Conservation (phyloP, 2,888 invertebrate genomes). For the Caradrina kadenii region DNA sequence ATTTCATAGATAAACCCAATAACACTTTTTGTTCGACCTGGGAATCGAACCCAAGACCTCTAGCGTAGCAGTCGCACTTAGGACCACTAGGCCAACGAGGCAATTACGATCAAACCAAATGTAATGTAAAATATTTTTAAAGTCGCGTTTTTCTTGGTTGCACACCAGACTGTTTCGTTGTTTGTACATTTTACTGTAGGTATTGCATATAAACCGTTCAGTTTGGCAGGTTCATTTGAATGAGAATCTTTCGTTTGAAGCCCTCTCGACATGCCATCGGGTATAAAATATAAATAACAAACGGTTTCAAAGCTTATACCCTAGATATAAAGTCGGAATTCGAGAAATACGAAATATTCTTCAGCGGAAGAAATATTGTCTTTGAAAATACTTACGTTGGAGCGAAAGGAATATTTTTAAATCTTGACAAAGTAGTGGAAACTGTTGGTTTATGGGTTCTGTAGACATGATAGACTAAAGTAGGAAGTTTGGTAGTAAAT, state of each 20-base stretch:
- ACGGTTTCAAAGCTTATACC: slow-evolving; percentile 29
- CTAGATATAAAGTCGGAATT: slow-evolving; percentile 30
- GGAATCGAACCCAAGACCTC: too few species aligned
- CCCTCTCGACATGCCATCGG: slow-evolving; percentile 55
- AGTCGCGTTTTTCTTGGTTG: not conserved
- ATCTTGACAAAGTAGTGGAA: slow-evolving; percentile 50
- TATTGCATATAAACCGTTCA: slow-evolving; percentile 62
- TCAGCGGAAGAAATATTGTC: slow-evolving; percentile 52
- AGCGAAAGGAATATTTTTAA: slow-evolving; percentile 56
- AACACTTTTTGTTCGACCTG: too few species aligned
- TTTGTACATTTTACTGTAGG: slow-evolving; percentile 42
- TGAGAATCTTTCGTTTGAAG: slow-evolving; percentile 56
- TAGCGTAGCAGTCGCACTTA: too few species aligned
- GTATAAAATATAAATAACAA: slow-evolving; percentile 29
- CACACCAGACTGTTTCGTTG: slow-evolving; percentile 5
- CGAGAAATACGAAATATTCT: slow-evolving; percentile 1
- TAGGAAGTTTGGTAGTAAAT: slow-evolving; percentile 26
- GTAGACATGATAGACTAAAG: slow-evolving; percentile 22
- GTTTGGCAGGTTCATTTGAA: slow-evolving; percentile 65
- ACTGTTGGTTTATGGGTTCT: slow-evolving; percentile 44
- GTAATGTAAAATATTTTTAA: not conserved
- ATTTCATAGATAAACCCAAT: too few species aligned
- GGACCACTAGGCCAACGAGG: too few species aligned
- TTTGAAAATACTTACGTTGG: slow-evolving; percentile 54
- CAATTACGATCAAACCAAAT: too few species aligned